Base-by-base conservation (phyloP, 2,888 invertebrate genomes). In the Archaeoteleia sp. region DNA sequence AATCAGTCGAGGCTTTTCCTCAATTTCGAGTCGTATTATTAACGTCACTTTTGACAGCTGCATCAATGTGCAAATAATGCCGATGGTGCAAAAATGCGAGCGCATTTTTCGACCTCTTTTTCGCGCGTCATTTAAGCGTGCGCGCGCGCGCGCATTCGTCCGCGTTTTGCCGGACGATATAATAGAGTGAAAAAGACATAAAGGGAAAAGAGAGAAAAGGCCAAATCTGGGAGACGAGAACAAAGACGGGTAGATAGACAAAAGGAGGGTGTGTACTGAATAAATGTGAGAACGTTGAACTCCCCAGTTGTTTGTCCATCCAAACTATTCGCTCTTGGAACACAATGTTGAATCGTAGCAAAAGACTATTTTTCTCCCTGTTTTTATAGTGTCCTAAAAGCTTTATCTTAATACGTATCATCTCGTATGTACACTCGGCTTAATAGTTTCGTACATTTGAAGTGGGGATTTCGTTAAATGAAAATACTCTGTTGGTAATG, bases 221-320 rank as follows among this genome's bases (percentile, higher is more conserved):
- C 34, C 13, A 42, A 55, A 23, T 40, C 51, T 43, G 46, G 39
- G 45, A 29, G 55, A 43, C 40, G 9, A 13, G n/a, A 39, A 46
- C 51, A 39, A 46, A 55, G 48, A 42, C 15, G 25, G 10, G 8
- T 15, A 42, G 12, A 23, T 23, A n/a, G 39, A 46, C 40, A 40
- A 49, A 29, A 20, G 49, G 43, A 37, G 49, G 42, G 49, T 32
- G 49, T 29, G 58, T 29, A 49, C 49, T 42, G 58, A 58, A 58
- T 49, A 58, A 58, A 58, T 43, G 58, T 35, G 42, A 40, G 58
- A 43, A 34, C 58, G 43, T 58, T 58, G 49, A 58, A 58, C 58
- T 49, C 49, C 49, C 42, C 35, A 20, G 58, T 49, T 49, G 49
- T 58, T 58, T 49, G 48, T 43, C 35, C 43, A 37, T 43, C 29